Base-by-base conservation (phyloP, 2,797 vertebrate genomes). In the Sebastes diaconus region DNA sequence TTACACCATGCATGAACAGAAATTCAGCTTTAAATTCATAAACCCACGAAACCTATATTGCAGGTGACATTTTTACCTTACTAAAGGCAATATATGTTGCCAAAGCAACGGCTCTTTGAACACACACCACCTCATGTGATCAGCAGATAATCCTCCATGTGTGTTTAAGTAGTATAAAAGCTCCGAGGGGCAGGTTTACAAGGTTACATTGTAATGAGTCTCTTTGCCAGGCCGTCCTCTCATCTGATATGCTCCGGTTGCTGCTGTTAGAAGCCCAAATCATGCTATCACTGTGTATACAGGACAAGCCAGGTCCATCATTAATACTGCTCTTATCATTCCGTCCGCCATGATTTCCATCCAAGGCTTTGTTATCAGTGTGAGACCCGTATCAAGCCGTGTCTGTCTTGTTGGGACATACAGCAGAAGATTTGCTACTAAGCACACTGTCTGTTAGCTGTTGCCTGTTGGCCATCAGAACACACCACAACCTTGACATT, bases 261-360 rank as follows among this genome's bases (percentile, higher is more conserved):
- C 86, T 86, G 77, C 87, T 87, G 88, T 93, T 89, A 92, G 86
- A 67, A 78, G 87, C 79, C 81, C 81, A 89, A 88, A 90, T 92
- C 84, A 84, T 83, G 76, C 90, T 92, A 94, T 93, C 91, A 77
- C 50, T 90, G 93, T 93, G 89, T 90, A 83, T 84, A 83, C 92
- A 94, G 89, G 82, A 74, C 78, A 9, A 61, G 89, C 91, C 88
- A 90, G 93, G 92, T 87, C 90, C 84, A 77, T 90, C 90, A 93
- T 93, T 94, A 94, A 93, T 93, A 90, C 88, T 79, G 75, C 88
- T 88, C 90, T 93, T 94, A 95, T 95, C 94, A 76, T 88, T 88
- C 81, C 84, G 88, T 91, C 88, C 72, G 75, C 88, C 85, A 46
- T 80, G 83, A 89, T 93, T 91, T 89, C 90, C 89, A 92, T 93